These are phyloP conservation scores for Sciurus niger DNA, from an alignment of 2,113 vertebrate genomes.

Conservation along the genomic window DNA sequence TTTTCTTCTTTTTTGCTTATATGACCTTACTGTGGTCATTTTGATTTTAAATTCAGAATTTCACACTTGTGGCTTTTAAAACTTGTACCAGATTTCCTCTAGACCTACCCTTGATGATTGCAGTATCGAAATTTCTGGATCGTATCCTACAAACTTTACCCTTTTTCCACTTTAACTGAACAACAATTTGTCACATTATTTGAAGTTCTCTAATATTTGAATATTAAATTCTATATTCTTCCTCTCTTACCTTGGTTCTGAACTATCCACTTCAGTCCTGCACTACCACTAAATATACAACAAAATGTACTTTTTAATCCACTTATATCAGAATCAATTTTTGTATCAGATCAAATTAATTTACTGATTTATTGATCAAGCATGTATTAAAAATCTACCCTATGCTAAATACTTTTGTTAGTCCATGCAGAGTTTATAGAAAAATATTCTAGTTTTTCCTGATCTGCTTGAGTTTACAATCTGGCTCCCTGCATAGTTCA, in stretches of 20 bases:
- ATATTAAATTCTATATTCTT: slow-evolving; percentile 31
- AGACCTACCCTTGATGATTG: neutral
- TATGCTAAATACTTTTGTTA: neutral
- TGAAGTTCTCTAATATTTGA: neutral
- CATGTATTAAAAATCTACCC: neutral
- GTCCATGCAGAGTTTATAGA: neutral
- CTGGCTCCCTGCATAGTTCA: neutral
- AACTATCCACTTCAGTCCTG: neutral
- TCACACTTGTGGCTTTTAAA: neutral
- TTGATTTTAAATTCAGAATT: slow-evolving; percentile 26
- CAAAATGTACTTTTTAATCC: neutral
- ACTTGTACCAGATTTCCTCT: neutral
- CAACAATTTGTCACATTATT: neutral
- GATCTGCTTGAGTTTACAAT: neutral
- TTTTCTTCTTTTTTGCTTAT: neutral
- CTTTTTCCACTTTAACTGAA: neutral
- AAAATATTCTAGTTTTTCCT: neutral
- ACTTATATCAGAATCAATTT: neutral
- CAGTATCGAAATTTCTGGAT: neutral
- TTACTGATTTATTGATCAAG: neutral
- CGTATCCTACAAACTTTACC: neutral
- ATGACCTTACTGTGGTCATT: neutral
- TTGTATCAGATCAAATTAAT: neutral
- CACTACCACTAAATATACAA: neutral
- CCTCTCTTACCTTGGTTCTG: neutral